Base-by-base conservation (phyloP, 2,888 invertebrate species). In the Cataglyphis livida region DNA sequence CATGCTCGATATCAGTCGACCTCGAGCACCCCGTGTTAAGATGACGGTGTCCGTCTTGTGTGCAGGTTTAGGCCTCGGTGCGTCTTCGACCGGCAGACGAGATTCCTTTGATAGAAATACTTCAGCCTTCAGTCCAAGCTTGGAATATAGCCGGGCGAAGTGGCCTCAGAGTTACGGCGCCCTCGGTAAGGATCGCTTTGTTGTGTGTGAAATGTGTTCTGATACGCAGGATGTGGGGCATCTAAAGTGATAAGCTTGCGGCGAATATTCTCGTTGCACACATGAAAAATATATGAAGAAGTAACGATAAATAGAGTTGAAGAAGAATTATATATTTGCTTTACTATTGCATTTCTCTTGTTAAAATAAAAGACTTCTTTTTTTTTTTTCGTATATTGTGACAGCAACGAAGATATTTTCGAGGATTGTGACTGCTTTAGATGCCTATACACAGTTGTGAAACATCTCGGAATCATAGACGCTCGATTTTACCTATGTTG, bases 81-180 rank as follows among this genome's bases (percentile, higher is more conserved):
- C 95, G 88, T 96, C 96, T 82, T 96, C 96, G 91, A 96, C 96
- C 85, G 97, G 97, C 82, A 96, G 97, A 90, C 96, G 97, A 87
- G 98, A 98, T 94, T 97, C 97, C 38, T 97, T 97, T 95, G 97
- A 97, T 93, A 96, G 97, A 89, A 97, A 97, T 93, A 97, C 97
- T 91, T 97, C 97, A 83, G 97, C 97, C 88, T 97, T 97, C 93
- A 97, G 97, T 89, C 97, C 97, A 81, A 97, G 97, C 86, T 95
- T 97, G 92, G 97, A 97, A 93, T 97, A 97, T 94, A 96, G 96
- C 93, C 93, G 95, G 89, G 95, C 95, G 73, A 95, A 96, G 91
- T 95, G 95, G 95, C 95, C 95, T 44, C 96, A 96, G 90, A 96
- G 95, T 93, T 96, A 96, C 91, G 96, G 96, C 68, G 95, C 96